Evolutionary conservation across 1,140 invertebrate species (phyloP), one percentile per base, ranked within the genome.

Genomic region (Drosophila persimilis): DNA sequence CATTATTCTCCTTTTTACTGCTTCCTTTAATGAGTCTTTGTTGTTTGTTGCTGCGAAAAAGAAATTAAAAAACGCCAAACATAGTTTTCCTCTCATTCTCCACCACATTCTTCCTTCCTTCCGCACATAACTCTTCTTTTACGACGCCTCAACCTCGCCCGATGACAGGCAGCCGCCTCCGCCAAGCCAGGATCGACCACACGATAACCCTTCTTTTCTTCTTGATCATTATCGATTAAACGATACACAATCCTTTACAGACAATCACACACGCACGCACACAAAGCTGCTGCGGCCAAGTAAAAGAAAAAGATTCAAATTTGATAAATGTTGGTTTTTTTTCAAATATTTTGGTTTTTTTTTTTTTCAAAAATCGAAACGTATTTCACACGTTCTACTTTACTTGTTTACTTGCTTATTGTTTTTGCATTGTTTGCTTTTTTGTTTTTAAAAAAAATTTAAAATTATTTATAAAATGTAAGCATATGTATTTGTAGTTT

Each of bases 391-490:
- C 81, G 75, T 83, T 85, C 63, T 76, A 77, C 77, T 83, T 83
- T 81, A 81, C 79, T 81, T 66, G 76, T 65, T 69, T 74, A 58
- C 73, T 77, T 63, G 51, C 63, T 77, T 58, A 72, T 75, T 74
- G 57, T 56, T 67, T 64, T 66, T 77, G 69, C 59, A 71, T 69
- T 63, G 67, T 79, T 76, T 85, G 63, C 60, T 84, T 75, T 73
- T 67, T 77, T 60, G 61, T 74, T 71, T 80, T 77, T 67, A 76
- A 73, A 73, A 65, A 57, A 73, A 57, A 50, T 73, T 67, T 86
- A 88, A 85, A 80, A 85, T 76, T 84, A 86, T 76, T 79, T 79
- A 83, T 83, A 88, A 89, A 88, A 61, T 88, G 77, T 88, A 88
- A 88, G 79, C 79, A 85, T 88, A 88, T 79, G 60, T 80, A 84